phyloP scores from a whole-genome alignment of 2,797 vertebrate genomes.

The Eulemur rubriventer region DNA sequence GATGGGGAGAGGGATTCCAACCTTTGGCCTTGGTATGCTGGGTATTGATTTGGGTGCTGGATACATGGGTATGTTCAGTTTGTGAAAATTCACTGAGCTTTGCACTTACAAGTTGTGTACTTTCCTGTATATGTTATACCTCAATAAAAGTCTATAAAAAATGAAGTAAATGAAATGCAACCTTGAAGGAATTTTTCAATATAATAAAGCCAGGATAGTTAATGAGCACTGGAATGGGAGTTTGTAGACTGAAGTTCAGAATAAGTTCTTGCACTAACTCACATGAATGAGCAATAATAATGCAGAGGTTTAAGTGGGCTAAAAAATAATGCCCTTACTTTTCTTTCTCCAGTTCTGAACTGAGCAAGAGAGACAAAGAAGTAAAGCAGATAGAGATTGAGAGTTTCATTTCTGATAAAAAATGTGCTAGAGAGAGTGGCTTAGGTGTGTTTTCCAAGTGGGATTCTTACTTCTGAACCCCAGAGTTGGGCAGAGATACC shows the following conservation, averaged over 20 bases:
- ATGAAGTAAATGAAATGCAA: conserved; percentile 39
- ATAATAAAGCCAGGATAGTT: conserved; percentile 6
- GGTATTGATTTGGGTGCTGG: not conserved
- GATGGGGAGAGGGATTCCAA: not conserved
- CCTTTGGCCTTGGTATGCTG: not conserved
- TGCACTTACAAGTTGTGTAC: not conserved
- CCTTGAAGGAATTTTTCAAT: conserved; percentile 11
- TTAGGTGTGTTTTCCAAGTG: conserved; percentile 18
- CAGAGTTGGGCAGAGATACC: conserved; percentile 23
- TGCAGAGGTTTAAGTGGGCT: not conserved
- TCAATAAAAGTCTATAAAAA: conserved; percentile 38
- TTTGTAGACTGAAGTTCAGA: conserved; percentile 27
- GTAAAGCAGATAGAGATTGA: not conserved
- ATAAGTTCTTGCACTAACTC: not conserved
- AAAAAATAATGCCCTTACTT: not conserved
- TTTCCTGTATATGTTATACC: conserved; percentile 1
- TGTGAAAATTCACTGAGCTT: conserved; percentile 24
- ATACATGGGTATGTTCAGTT: not conserved
- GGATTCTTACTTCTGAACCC: not conserved
- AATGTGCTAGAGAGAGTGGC: not conserved
- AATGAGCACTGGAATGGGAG: not conserved
- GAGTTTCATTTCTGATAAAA: conserved; percentile 36
- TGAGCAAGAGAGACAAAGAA: conserved; percentile 18
- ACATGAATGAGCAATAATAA: conserved; percentile 25
- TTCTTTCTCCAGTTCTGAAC: not conserved